phyloP scores from a whole-genome alignment of 2,797 vertebrate species.

The Phoebastria nigripes region DNA sequence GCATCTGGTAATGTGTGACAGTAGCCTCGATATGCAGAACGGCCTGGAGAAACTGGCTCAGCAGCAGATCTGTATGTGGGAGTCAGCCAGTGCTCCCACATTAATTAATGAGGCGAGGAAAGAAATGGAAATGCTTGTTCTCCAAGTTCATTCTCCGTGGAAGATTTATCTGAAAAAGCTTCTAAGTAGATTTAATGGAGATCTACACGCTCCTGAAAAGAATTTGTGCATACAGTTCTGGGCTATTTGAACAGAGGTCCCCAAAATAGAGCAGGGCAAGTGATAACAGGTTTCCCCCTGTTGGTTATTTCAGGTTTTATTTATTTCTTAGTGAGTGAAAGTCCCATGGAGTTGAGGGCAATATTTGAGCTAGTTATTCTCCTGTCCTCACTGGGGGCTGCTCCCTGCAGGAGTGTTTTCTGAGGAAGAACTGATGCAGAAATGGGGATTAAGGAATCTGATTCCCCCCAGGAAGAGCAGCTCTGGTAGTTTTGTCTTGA shows the following conservation, averaged over 20 bases:
- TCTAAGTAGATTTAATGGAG: neutral
- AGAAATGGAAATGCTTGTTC: neutral
- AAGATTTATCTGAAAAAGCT: conserved; percentile 15
- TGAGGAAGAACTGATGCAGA: neutral
- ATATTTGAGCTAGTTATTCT: neutral
- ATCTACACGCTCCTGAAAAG: neutral
- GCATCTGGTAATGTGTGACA: neutral
- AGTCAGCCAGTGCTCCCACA: neutral
- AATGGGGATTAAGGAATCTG: neutral
- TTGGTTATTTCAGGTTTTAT: neutral
- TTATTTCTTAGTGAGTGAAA: neutral
- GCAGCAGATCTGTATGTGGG: neutral
- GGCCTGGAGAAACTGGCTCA: neutral
- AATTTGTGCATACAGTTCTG: neutral
- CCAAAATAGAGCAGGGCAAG: neutral
- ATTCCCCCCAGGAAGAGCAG: neutral
- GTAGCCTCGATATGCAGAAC: neutral
- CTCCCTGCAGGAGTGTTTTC: neutral
- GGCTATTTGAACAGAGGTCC: neutral
- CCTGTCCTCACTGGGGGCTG: accelerated
- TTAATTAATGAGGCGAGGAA: conserved; percentile 35
- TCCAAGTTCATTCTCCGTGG: neutral
- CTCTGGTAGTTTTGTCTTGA: neutral
- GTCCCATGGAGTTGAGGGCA: neutral
- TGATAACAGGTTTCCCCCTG: neutral